phyloP scores from a whole-genome alignment of 2,113 vertebrate genomes.

The Pyxicephalus adspersus region DNA sequence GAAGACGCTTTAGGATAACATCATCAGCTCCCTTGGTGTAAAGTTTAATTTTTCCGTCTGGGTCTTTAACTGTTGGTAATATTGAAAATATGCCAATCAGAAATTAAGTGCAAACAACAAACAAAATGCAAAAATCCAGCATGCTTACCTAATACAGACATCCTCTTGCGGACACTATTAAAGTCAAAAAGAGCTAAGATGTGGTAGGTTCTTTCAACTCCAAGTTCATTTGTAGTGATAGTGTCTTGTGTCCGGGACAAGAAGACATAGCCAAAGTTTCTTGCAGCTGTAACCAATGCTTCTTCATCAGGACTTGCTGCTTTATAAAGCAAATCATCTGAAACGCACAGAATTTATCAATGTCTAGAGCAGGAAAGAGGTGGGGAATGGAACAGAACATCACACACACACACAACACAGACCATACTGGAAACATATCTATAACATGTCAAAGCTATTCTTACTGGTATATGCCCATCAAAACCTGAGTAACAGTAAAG shows the following conservation, averaged over 20 bases:
- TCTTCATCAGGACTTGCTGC: constrained; percentile 92
- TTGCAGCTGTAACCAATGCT: constrained; percentile 84
- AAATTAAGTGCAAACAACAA: too few relatives aligned
- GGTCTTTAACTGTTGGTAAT: constrained; percentile 78
- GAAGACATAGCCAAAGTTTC: constrained; percentile 86
- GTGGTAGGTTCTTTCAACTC: constrained; percentile 74
- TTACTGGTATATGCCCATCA: too few relatives aligned
- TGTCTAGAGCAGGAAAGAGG: too few relatives aligned
- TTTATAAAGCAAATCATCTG: constrained; percentile 84
- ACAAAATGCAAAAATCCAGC: neutral
- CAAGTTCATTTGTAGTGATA: constrained; percentile 83
- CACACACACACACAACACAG: too few relatives aligned
- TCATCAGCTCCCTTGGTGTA: constrained; percentile 94
- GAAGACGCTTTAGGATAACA: constrained; percentile 81
- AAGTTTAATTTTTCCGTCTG: constrained; percentile 83
- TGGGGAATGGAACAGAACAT: too few relatives aligned
- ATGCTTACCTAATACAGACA: constrained; percentile 90
- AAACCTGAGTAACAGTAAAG: too few relatives aligned
- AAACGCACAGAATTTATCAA: neutral
- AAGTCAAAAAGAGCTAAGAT: constrained; percentile 91
- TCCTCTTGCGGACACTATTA: constrained; percentile 87
- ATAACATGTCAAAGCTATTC: too few relatives aligned
- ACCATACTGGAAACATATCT: too few relatives aligned
- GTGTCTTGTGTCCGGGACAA: constrained; percentile 83
- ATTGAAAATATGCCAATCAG: neutral